phyloP scores from a whole-genome alignment of 2,113 vertebrate species.

The Petaurus breviceps region DNA sequence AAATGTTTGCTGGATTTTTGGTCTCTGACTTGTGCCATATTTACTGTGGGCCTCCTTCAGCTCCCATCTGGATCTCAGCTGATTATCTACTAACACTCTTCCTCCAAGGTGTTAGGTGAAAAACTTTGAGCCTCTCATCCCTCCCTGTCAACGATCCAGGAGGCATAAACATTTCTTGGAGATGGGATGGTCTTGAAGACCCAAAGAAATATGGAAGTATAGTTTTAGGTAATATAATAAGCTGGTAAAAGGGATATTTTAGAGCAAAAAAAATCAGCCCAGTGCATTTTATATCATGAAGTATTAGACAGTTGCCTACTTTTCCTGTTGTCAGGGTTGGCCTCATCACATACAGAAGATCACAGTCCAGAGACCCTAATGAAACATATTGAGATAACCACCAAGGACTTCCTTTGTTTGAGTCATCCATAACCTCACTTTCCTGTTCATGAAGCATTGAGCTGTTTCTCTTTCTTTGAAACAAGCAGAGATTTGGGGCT shows the following conservation, averaged over 20 bases:
- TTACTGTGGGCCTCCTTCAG: neutral
- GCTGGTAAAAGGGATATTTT: neutral
- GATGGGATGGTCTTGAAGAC: neutral
- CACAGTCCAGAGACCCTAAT: neutral
- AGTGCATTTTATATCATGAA: neutral
- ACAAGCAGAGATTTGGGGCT: neutral
- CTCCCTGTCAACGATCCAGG: neutral
- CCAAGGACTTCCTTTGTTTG: neutral
- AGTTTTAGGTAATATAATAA: neutral
- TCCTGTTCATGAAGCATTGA: neutral
- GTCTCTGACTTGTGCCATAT: neutral
- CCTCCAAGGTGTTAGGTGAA: neutral
- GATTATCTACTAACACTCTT: neutral
- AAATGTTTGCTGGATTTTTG: neutral
- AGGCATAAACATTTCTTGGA: neutral
- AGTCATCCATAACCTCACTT: neutral
- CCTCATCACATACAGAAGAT: neutral
- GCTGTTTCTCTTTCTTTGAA: neutral
- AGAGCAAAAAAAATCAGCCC: neutral
- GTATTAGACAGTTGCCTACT: neutral
- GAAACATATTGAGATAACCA: neutral
- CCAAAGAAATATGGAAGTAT: neutral
- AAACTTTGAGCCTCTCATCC: neutral
- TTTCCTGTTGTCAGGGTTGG: neutral
- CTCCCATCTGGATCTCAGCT: neutral